phyloP scores from a whole-genome alignment of 2,797 vertebrate genomes.

The Ispidina picta region DNA sequence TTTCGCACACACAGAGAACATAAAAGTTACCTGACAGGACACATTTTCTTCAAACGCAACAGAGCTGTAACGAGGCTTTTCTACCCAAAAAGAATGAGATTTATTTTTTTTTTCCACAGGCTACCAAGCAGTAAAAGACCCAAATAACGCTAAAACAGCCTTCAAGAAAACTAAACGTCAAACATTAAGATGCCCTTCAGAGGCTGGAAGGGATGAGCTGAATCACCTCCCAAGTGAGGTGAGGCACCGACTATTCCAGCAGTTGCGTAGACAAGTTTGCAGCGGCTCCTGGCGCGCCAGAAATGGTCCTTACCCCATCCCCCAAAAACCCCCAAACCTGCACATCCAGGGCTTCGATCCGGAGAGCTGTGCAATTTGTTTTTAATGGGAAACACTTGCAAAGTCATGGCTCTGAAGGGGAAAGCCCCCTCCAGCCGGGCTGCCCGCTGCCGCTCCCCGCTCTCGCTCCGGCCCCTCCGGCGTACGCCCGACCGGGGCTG shows the following conservation, averaged over 20 bases:
- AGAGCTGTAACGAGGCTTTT: background rate
- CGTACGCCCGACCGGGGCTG: background rate
- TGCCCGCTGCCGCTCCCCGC: background rate
- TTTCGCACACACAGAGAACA: background rate
- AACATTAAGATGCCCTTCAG: background rate
- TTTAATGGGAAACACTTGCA: background rate
- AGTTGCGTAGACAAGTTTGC: slow-evolving; percentile 42
- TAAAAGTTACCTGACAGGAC: slow-evolving; percentile 36
- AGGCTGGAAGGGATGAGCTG: background rate
- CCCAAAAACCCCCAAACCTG: no score
- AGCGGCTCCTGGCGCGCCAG: background rate
- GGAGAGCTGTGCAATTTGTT: background rate
- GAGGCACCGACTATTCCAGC: slow-evolving; percentile 19
- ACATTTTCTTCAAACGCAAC: background rate
- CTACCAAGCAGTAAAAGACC: background rate
- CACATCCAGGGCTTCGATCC: background rate
- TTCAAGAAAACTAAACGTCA: background rate
- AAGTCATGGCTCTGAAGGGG: background rate
- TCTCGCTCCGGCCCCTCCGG: background rate
- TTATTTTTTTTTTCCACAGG: background rate
- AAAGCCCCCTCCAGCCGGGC: background rate
- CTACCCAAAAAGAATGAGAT: background rate
- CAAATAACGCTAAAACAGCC: background rate
- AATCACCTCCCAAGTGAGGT: slow-evolving; percentile 25
- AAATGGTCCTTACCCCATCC: background rate